Base-by-base conservation (phyloP, 2,113 vertebrate genomes). In the Salvelinus sp. region DNA sequence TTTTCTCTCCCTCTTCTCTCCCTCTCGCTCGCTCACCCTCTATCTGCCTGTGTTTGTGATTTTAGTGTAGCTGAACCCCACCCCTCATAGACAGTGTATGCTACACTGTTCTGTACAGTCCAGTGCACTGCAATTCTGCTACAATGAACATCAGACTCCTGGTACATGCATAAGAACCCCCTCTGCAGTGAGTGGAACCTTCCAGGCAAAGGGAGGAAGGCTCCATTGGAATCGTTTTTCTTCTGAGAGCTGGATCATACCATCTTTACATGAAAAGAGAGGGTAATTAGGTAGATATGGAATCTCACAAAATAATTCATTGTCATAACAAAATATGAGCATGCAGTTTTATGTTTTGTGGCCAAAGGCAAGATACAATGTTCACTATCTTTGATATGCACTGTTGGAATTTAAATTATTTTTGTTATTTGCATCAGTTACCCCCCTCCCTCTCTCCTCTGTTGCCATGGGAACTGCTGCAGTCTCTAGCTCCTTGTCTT, bases 381-480 rank as follows among this genome's bases (percentile, higher is more conserved):
- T 54, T 14, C 50, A 54, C 50, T 54, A 16, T 18, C 3, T 16
- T 54, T 18, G 50, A 54, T 54, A 44, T 5, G 50, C 50, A 54
- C 50, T 54, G 14, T 64, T 25, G 9, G 20, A 2, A 76, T 78
- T 44, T 76, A 48, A 2, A 69, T 9, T 44, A 48, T 6, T 2
- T 44, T 44, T 44, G 2, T 44, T 44, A 44, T 44, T 44, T 44
- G 10, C 25, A 38, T 72, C 68, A 78, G 75, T 77, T 83, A 85
- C 87, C 38, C 76, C 85, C 74, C 80, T 73, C 63, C 78, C 65
- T 4, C 30, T 44, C 84, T 87, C 80, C 84, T 90, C 89, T 83
- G 93, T 94, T 94, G 91, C 93, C 86, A 94, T 94, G 92, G 93
- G 87, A 91, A 94, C 92, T 87, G 88, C 92, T 91, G 91, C 92